phyloP scores from a whole-genome alignment of 2,113 vertebrate species.

The Meles meles region DNA sequence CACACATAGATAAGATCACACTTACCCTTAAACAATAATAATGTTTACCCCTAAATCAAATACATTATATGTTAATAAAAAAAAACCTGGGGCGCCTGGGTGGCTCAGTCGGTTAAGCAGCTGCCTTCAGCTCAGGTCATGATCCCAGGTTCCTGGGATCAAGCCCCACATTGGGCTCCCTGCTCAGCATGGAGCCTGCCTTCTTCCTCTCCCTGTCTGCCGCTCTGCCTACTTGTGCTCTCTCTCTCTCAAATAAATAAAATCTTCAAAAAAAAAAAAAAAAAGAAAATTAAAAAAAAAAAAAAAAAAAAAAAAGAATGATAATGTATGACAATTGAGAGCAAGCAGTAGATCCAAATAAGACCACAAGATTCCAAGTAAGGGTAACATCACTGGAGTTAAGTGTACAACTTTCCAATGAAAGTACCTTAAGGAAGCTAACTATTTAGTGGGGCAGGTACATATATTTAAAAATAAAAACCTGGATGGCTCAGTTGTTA shows the following conservation, averaged over 20 bases:
- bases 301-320: neutral
- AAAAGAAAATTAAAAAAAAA: too few species aligned
- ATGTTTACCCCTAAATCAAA: neutral
- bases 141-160: too few species aligned
- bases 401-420: neutral
- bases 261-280: too few species aligned
- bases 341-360: neutral
- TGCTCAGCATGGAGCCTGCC: too few species aligned
- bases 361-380: neutral
- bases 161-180: too few species aligned
- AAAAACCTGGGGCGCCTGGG: too few species aligned
- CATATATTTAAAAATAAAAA: neutral
- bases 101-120: too few species aligned
- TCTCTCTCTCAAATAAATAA: too few species aligned
- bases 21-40: neutral
- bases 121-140: too few species aligned
- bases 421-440: neutral
- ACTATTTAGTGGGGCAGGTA: neutral
- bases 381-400: neutral
- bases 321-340: neutral
- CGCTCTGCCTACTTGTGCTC: too few species aligned
- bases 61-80: too few species aligned
- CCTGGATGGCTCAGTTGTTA: neutral
- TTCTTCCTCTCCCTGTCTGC: too few species aligned
- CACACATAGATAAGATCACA: neutral